Conservation (phyloP, 2,888 invertebrate genomes). For the Agrotis segetum region DNA sequence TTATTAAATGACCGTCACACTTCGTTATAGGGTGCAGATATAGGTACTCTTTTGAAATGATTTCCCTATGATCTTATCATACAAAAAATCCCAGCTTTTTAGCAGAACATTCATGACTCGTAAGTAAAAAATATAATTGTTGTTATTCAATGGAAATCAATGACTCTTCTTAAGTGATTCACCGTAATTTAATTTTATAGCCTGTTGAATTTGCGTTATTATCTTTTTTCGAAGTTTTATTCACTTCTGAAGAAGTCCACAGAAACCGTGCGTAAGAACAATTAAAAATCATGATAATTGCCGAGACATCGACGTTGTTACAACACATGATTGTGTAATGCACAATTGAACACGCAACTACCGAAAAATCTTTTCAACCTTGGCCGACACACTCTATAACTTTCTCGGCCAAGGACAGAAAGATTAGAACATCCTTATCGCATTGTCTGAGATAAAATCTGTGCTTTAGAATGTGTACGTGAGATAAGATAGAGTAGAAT, state of each 20-base stretch:
- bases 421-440: conserved; percentile 21
- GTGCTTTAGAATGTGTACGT: conserved; percentile 1
- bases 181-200: not conserved
- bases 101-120: not conserved
- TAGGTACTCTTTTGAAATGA: too few relatives aligned
- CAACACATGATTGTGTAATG: conserved; percentile 10
- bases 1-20: not conserved
- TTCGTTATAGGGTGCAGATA: not conserved
- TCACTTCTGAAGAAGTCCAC: not conserved
- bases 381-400: conserved; percentile 41
- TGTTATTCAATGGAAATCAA: not conserved
- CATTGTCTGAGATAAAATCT: conserved; percentile 21
- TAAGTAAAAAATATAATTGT: not conserved
- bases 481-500: conserved; percentile 13
- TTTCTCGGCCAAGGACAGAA: conserved; percentile 49
- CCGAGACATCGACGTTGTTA: conserved; percentile 24
- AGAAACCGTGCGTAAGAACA: conserved; percentile 9
- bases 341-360: conserved; percentile 29
- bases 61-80: too few relatives aligned
- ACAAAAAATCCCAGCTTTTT: not conserved
- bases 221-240: too few relatives aligned
- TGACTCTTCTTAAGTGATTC: not conserved
- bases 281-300: conserved; percentile 17
- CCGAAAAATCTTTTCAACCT: conserved; percentile 40
- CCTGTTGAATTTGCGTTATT: not conserved